phyloP scores from a whole-genome alignment of 2,113 vertebrate species.

The Brachyhypopomus gauderio region DNA sequence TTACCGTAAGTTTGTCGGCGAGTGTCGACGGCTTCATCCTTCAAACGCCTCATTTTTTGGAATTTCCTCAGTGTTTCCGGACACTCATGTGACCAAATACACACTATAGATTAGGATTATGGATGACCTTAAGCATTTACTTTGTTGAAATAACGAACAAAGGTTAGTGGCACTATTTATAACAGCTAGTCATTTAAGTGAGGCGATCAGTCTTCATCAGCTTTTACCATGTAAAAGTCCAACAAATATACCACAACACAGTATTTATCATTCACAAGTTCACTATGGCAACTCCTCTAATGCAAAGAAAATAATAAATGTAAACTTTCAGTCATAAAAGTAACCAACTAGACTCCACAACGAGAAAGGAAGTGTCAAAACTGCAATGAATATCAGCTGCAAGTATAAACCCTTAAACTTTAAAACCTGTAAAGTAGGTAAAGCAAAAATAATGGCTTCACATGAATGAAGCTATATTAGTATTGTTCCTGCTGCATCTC shows the following conservation, averaged over 20 bases:
- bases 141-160: conserved; percentile 9
- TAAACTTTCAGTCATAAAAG: background rate
- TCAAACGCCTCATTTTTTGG: background rate
- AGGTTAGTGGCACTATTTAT: conserved; percentile 6
- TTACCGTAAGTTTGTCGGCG: background rate
- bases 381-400: background rate
- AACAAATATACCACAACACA: conserved; percentile 7
- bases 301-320: background rate
- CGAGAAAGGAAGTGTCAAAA: background rate
- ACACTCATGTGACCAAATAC: conserved; percentile 66
- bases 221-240: background rate
- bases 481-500: background rate
- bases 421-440: background rate
- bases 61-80: conserved; percentile 46
- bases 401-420: background rate
- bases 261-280: conserved; percentile 5
- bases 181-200: conserved; percentile 15
- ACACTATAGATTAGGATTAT: background rate
- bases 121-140: background rate
- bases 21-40: conserved; percentile 38
- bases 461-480: background rate
- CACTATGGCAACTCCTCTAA: background rate
- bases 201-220: background rate
- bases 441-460: background rate
- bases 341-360: background rate